Base-by-base conservation (phyloP, 2,888 invertebrate species). In the Anoplius nigerrimus region DNA sequence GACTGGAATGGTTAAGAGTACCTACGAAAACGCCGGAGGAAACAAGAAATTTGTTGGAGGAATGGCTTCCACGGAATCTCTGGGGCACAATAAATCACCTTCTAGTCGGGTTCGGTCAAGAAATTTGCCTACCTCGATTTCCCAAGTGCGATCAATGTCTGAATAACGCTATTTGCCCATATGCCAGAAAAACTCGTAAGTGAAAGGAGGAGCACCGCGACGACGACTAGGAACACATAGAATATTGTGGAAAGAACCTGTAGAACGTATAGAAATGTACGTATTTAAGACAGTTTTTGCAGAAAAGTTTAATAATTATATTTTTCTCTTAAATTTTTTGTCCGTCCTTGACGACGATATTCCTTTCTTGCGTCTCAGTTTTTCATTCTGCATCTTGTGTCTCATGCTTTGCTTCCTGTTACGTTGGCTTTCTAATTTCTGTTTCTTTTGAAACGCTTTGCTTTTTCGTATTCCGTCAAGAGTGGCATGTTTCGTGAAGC, bases 61-160 rank as follows among this genome's bases (percentile, higher is more conserved):
- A 92, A 11, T 98, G 98, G 97, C 88, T 99, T 53, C 99, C 99
- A 0, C 92, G 91, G 76, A 91, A 94, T 1, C 87, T 94, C 11
- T 98, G 98, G 98, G 91, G 91, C 75, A 95, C 97, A 89, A 93
- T 96, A 0, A 98, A 99, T 89, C 93, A 95, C 82, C 90, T 98
- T 1, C 90, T 99, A 72, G 99, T 99, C 11, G 99, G 99, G 4
- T 99, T 99, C 90, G 99, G 99, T 0, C 99, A 99, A 90, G 96
- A 96, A 62, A 93, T 94, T 68, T 99, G 99, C 88, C 90, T 92
- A 62, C 95, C 98, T 0, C 89, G 94, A 0, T 92, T 91, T 56
- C 99, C 99, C 0, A 93, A 93, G 76, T 99, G 99, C 89, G 87
- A 85, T 6, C 91, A 92, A 60, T 99, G 99, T 87, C 90, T 97